Evolutionary conservation across 2,113 vertebrate genomes (phyloP).

Genomic region (Lates calcarifer): DNA sequence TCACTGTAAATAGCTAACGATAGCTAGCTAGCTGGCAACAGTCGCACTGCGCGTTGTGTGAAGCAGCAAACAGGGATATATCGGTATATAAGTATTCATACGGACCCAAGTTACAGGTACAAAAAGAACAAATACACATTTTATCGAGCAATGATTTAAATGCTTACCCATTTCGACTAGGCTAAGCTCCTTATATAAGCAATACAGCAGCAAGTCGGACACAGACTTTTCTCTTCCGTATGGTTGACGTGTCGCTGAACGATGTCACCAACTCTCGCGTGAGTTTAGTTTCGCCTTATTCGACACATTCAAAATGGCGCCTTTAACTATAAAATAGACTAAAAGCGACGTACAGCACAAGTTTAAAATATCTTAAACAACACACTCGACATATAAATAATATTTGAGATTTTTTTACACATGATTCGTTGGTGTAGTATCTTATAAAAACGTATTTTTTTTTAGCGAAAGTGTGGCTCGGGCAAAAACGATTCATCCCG

Average conservation of each 20-base stretch:
- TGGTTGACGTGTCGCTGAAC: conserved; percentile 77
- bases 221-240: conserved; percentile 69
- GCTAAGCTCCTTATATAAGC: not conserved
- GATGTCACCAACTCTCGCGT: conserved; percentile 33
- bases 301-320: not conserved
- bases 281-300: conserved; percentile 33
- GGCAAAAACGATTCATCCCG: not conserved
- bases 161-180: conserved; percentile 71
- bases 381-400: accelerated
- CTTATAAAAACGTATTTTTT: not conserved
- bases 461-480: conserved; percentile 55
- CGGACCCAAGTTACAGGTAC: accelerated
- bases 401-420: accelerated
- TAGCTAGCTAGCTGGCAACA: conserved; percentile 15
- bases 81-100: not conserved
- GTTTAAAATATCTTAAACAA: not conserved
- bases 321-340: accelerated
- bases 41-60: not conserved
- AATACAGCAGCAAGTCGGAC: not conserved
- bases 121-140: not conserved
- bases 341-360: accelerated
- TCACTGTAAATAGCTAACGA: conserved; percentile 6
- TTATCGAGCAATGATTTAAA: not conserved
- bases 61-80: not conserved
- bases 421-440: accelerated